phyloP scores from a whole-genome alignment of 2,888 invertebrate species.

The Blera fallax region DNA sequence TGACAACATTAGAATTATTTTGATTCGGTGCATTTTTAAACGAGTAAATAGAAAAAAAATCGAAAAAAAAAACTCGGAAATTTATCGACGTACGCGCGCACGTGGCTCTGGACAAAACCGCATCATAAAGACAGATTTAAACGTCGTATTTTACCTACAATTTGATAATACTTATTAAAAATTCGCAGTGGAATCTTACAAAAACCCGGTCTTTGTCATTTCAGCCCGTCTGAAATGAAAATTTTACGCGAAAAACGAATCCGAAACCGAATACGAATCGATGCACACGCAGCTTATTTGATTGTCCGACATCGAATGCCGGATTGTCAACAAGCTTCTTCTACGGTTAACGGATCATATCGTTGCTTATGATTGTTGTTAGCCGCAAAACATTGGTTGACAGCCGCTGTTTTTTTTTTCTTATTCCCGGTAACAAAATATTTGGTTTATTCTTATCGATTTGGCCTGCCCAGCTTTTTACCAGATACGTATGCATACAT shows the following conservation, averaged over 20 bases:
- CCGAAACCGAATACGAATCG: not conserved
- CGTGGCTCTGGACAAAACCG: constrained; percentile 1
- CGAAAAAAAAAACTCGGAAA: not conserved
- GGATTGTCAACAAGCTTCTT: constrained; percentile 1
- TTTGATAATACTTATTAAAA: not conserved
- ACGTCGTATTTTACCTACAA: not conserved
- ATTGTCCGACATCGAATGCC: constrained; percentile 7
- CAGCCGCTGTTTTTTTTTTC: too few species aligned
- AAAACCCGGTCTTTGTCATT: constrained; percentile 34
- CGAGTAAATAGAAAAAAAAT: not conserved
- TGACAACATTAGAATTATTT: constrained; percentile 53
- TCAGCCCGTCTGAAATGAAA: constrained; percentile 28
- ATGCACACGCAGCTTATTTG: not conserved
- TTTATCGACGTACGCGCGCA: not conserved
- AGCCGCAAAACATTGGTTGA: too few species aligned
- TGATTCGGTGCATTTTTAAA: constrained; percentile 38
- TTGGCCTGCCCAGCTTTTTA: too few species aligned
- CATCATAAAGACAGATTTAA: not conserved
- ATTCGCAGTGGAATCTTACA: not conserved
- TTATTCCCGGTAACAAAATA: too few species aligned
- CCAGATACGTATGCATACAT: too few species aligned
- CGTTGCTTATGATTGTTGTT: too few species aligned
- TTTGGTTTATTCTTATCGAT: too few species aligned
- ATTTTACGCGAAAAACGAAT: constrained; percentile 15
- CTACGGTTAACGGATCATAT: not conserved